Percentiles rank a stretch among this genome's conserved stretches.
Evolutionary conservation across 2,113 vertebrate species (phyloP).

Genomic region (Gymnorhina tibicen): DNA sequence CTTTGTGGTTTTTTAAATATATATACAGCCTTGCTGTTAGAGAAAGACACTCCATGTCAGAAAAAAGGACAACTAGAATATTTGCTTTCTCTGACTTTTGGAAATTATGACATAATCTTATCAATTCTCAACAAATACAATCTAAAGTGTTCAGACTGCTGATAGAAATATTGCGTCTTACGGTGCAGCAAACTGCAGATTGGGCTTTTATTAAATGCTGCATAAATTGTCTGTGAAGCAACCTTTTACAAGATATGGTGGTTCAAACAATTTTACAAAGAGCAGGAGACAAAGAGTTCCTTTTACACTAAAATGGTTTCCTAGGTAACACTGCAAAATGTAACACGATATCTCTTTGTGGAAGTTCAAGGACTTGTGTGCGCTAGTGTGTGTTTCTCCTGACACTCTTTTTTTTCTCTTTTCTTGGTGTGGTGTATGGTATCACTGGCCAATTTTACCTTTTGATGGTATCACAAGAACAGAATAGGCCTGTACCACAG

Average conservation of each 20-base stretch:
- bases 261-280: conserved; percentile 76
- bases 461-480: neutral
- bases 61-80: neutral
- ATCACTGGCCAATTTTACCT: neutral
- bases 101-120: conserved; percentile 56
- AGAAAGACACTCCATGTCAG: neutral
- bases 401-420: neutral
- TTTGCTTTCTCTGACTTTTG: conserved; percentile 56
- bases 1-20: neutral
- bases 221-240: conserved; percentile 67
- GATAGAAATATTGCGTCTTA: conserved; percentile 49
- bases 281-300: conserved; percentile 75
- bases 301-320: conserved; percentile 74
- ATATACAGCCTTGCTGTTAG: neutral
- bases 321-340: conserved; percentile 74
- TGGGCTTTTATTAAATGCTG: conserved; percentile 61
- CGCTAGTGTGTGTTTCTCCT: neutral
- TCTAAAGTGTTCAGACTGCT: conserved; percentile 39
- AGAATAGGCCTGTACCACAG: neutral
- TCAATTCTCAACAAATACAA: conserved; percentile 58
- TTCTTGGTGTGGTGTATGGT: neutral
- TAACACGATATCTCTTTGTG: conserved; percentile 62
- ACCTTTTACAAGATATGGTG: conserved; percentile 68
- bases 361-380: conserved; percentile 71
- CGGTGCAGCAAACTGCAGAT: conserved; percentile 65